A percentile compares a stretch with the other conserved stretches of the same genome.
phyloP scores from a whole-genome alignment of 2,797 vertebrate species.

The Harpagifer antarcticus region DNA sequence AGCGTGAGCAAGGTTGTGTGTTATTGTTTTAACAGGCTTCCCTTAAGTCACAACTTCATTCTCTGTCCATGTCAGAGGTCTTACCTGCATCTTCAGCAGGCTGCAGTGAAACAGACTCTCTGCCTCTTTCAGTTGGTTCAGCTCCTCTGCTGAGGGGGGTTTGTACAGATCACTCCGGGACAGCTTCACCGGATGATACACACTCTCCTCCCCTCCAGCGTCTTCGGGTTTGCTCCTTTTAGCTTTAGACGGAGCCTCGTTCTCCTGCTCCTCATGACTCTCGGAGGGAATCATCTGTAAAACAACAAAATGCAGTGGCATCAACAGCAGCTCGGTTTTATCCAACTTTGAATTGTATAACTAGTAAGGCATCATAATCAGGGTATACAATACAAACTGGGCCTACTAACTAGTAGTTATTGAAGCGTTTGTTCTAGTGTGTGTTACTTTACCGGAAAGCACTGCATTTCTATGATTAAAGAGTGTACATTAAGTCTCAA shows the following conservation, averaged over 20 bases:
- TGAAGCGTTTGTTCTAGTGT: neutral
- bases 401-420: neutral
- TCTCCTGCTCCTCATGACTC: constrained; percentile 39
- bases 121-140: constrained; percentile 93
- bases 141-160: constrained; percentile 92
- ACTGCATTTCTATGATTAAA: neutral
- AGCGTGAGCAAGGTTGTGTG: neutral
- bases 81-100: constrained; percentile 95
- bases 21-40: neutral
- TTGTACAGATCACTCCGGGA: constrained; percentile 90
- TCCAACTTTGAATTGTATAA: neutral
- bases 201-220: constrained; percentile 37
- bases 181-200: constrained; percentile 86
- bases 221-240: constrained; percentile 76
- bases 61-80: neutral
- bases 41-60: neutral
- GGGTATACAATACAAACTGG: neutral
- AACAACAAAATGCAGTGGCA: constrained; percentile 1
- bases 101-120: constrained; percentile 96
- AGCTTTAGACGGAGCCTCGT: constrained; percentile 41
- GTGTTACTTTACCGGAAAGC: too few species aligned
- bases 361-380: neutral
- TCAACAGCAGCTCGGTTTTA: neutral
- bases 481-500: neutral
- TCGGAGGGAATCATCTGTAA: constrained; percentile 66